Base-by-base conservation (phyloP, 2,888 invertebrate species). In the Eucera pruinosa region DNA sequence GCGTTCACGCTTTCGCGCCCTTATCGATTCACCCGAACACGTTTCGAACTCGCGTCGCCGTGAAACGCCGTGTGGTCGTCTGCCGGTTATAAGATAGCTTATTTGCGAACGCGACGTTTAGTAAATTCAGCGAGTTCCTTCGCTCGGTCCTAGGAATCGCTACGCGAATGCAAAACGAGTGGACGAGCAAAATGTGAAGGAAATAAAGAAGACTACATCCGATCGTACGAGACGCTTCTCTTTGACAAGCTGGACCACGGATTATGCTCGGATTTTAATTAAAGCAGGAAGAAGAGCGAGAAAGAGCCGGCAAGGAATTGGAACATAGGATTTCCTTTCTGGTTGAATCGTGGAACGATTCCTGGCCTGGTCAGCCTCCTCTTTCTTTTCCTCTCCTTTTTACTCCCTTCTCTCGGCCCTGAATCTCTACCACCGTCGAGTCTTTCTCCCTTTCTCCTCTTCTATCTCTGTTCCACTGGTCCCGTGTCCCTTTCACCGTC, bases 221-320 rank as follows among this genome's bases (percentile, higher is more conserved):
- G n/a, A 18, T 23, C 48, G 27, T 55, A 57, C 45, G 60, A 68
- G 66, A 76, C 43, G 62, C 47, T 58, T 20, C 43, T 54, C 68
- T 65, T 61, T 67, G 78, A 70, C 36, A 73, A 58, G 71, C 52
- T 45, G 30, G 62, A 39, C 52, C 69, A 62, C 69, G 68, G n/a
- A 60, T 81, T 66, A 62, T 78, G 78, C 84, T 81, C 78, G 81
- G 86, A 83, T 87, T 89, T 89, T 88, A 89, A 90, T 90, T 88
- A 89, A 89, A 86, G 76, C 82, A 84, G 78, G 84, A 88, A 85
- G 81, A 81, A 86, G 84, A n/a, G n/a, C n/a, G n/a, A n/a, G n/a
- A n/a, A n/a, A 81, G 83, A 84, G 81, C 82, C 78, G 80, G 41
- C 69, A 80, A n/a, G 87, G 83, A 90, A 89, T 90, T 85, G 86